These are phyloP conservation scores for Coccyzus lansbergi DNA, from an alignment of 2,797 vertebrate species.

Conservation along the genomic window DNA sequence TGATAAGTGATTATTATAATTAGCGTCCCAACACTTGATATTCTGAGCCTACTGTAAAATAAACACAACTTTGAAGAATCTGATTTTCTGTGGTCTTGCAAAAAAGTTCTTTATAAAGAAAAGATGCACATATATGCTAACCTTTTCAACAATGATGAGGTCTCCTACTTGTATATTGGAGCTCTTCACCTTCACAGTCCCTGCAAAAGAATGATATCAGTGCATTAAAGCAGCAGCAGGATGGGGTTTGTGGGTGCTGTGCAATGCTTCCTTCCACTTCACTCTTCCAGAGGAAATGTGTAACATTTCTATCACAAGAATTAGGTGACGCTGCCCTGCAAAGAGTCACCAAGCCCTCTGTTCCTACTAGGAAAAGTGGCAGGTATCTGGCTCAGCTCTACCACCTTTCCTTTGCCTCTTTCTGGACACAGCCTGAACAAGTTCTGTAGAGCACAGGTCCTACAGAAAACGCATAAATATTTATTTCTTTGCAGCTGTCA, in stretches of 20 bases:
- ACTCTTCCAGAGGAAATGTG: background rate
- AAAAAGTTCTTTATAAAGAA: background rate
- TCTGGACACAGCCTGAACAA: background rate
- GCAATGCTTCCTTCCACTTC: background rate
- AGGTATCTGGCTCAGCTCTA: background rate
- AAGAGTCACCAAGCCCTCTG: background rate
- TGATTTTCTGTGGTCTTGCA: background rate
- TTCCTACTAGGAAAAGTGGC: background rate
- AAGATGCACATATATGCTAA: conserved; percentile 63
- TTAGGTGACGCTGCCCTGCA: accelerated
- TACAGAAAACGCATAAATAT: background rate
- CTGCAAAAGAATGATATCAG: conserved; percentile 70
- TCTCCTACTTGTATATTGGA: conserved; percentile 98
- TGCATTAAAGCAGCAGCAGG: background rate
- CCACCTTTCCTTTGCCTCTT: background rate
- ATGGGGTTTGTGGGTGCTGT: background rate
- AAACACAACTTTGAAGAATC: background rate
- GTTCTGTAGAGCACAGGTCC: background rate
- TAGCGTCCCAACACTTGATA: background rate
- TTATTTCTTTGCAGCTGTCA: conserved; percentile 46
- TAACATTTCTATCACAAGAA: background rate
- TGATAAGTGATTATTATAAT: background rate
- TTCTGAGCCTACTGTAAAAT: background rate
- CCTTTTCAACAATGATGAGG: conserved; percentile 99
- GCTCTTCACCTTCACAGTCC: conserved; percentile 96